These are phyloP conservation scores for Cladopsammia gracilis DNA, from an alignment of 64 coral and sea anemone genomes.

Conservation along the genomic window DNA sequence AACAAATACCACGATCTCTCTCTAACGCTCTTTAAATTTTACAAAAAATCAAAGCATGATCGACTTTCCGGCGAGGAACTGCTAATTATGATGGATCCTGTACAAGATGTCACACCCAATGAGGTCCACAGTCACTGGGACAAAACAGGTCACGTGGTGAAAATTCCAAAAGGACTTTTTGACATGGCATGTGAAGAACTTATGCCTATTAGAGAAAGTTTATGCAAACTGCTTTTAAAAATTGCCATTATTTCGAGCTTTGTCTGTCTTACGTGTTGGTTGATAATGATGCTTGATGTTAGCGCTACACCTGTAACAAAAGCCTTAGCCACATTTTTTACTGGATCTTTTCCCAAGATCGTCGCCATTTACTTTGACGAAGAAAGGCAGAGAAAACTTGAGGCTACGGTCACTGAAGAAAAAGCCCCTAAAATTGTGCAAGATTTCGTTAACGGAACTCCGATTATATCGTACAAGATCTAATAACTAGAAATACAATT, in stretches of 20 bases:
- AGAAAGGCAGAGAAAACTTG: not conserved
- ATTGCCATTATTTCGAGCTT: not conserved
- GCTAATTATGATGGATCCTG: not conserved
- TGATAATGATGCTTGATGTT: not conserved
- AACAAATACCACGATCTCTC: constrained; percentile 25
- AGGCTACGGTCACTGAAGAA: not conserved
- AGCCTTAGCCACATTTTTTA: not conserved
- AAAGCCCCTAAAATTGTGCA: not conserved
- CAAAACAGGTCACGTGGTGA: not conserved
- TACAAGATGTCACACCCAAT: not conserved
- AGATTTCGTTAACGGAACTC: not conserved
- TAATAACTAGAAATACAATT: no score
- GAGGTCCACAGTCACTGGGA: not conserved
- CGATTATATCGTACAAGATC: no score
- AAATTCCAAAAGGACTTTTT: constrained; percentile 16
- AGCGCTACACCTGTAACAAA: not conserved
- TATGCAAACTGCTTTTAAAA: not conserved
- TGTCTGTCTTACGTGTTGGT: not conserved
- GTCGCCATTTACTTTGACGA: not conserved
- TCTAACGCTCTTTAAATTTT: not conserved
- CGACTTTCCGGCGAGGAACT: not conserved
- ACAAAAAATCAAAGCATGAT: not conserved
- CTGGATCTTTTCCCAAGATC: constrained; percentile 16
- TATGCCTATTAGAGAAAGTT: not conserved
- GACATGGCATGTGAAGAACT: constrained; percentile 14